Evolutionary conservation across 2,797 vertebrate genomes (phyloP).

Genomic region (Gorsachius magnificus): DNA sequence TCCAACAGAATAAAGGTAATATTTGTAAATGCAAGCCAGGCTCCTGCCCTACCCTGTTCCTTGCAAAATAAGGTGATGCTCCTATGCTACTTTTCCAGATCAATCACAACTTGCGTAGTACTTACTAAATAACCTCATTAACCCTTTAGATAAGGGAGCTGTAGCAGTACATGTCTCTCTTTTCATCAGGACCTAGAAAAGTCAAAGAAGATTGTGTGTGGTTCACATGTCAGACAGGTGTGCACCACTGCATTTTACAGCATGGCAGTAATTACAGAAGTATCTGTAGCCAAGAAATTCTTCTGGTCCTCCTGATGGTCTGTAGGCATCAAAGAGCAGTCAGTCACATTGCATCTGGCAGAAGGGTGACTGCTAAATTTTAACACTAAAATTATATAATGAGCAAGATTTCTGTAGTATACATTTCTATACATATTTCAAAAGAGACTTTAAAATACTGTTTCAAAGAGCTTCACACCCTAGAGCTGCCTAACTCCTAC

Average conservation of each 20-base stretch:
- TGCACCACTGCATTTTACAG: not conserved
- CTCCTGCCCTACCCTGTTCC: not conserved
- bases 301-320: not conserved
- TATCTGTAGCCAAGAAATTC: not conserved
- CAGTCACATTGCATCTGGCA: not conserved
- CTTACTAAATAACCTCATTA: not conserved
- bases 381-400: not conserved
- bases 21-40: not conserved
- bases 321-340: not conserved
- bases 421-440: not conserved
- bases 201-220: not conserved
- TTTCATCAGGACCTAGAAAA: not conserved
- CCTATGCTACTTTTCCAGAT: not conserved
- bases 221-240: not conserved
- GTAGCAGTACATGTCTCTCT: not conserved
- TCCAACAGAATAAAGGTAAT: not conserved
- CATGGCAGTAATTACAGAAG: not conserved
- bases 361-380: not conserved
- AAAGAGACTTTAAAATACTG: not conserved
- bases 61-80: not conserved
- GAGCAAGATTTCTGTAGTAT: not conserved
- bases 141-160: not conserved
- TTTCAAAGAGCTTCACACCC: conserved; percentile 10
- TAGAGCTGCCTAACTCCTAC: not conserved
- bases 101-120: not conserved